These are phyloP conservation scores for Zootoca vivipara DNA, from an alignment of 2,113 vertebrate genomes.

Conservation along the genomic window DNA sequence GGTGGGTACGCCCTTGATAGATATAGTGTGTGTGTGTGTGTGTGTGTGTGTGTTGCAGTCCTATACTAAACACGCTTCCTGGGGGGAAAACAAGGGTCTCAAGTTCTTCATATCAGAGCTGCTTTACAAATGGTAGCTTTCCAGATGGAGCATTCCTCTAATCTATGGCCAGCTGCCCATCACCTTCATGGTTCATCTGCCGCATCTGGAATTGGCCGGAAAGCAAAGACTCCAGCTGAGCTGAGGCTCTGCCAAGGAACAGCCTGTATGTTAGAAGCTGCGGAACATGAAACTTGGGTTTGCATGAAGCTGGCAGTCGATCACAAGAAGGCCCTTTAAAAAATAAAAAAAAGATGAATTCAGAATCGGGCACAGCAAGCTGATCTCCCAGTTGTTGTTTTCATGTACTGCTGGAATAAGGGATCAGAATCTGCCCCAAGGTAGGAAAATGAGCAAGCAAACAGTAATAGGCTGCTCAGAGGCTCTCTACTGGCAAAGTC, in stretches of 20 bases:
- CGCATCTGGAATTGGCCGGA: slow-evolving; percentile 1
- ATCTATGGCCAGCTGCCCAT: slow-evolving; percentile 7
- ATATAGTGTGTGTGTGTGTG: too few species aligned
- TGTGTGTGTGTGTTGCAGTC: too few species aligned
- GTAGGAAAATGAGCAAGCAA: background rate
- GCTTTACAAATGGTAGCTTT: slow-evolving; percentile 5
- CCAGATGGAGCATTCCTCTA: background rate
- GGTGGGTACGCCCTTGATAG: too few species aligned
- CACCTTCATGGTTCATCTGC: background rate
- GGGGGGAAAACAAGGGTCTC: too few species aligned
- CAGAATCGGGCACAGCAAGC: background rate
- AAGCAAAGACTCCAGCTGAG: background rate
- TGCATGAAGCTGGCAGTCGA: background rate
- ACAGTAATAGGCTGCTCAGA: background rate
- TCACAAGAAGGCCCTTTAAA: background rate
- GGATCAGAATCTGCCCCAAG: background rate
- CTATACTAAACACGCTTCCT: too few species aligned
- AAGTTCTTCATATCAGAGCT: too few species aligned
- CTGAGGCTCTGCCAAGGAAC: background rate
- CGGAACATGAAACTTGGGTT: background rate
- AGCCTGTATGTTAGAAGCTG: background rate
- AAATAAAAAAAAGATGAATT: background rate
- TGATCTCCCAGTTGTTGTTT: background rate
- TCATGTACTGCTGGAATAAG: background rate
- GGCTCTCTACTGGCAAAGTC: slow-evolving; percentile 7